phyloP scores from a whole-genome alignment of 2,888 invertebrate genomes.

The Pammene aurita region DNA sequence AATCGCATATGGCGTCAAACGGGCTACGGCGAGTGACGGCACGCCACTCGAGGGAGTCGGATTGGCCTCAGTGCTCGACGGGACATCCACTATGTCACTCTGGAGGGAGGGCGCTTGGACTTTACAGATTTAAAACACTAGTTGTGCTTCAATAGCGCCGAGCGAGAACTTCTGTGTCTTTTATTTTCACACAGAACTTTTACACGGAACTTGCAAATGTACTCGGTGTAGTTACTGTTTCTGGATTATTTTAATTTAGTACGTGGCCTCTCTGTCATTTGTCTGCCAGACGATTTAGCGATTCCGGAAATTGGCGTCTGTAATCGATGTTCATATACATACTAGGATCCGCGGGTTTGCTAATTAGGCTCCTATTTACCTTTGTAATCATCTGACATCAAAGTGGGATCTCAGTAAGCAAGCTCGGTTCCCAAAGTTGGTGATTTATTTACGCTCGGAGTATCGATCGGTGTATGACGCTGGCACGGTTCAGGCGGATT shows the following conservation, averaged over 20 bases:
- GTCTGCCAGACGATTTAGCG: conserved; percentile 20
- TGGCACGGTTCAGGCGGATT: conserved; percentile 64
- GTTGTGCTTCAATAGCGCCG: conserved; percentile 38
- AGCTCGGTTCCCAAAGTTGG: conserved; percentile 58
- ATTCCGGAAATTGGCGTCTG: conserved; percentile 58
- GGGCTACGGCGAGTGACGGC: conserved; percentile 78
- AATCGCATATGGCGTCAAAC: conserved; percentile 81
- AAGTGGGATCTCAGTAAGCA: conserved; percentile 54
- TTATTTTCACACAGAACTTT: conserved; percentile 15
- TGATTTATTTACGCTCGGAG: conserved; percentile 77
- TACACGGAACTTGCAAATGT: conserved; percentile 23
- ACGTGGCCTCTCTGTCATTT: neutral
- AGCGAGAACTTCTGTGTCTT: conserved; percentile 31
- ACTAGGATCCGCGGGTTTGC: conserved; percentile 63
- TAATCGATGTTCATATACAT: conserved; percentile 62
- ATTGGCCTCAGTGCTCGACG: conserved; percentile 73
- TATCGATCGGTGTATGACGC: conserved; percentile 72
- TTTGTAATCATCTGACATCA: conserved; percentile 70
- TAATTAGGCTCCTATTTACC: conserved; percentile 74
- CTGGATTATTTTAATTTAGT: neutral
- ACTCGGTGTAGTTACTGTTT: neutral
- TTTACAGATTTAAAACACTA: conserved; percentile 60
- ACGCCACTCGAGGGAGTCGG: conserved; percentile 75
- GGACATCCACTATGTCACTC: conserved; percentile 69
- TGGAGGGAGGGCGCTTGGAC: conserved; percentile 55